These are phyloP conservation scores for Oikopleura albicans DNA, from an alignment of 23 tunicate species.

Conservation along the genomic window DNA sequence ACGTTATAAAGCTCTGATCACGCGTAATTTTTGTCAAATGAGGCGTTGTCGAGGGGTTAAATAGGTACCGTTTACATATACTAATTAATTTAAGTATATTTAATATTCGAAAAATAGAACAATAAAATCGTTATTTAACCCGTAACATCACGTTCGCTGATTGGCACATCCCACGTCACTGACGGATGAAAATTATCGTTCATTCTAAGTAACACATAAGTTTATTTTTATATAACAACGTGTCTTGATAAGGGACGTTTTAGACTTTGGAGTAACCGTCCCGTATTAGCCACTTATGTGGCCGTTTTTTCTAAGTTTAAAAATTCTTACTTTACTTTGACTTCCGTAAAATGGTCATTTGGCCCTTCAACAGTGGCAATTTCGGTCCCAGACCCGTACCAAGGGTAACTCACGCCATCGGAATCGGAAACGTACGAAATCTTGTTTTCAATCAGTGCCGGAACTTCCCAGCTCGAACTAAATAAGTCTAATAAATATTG, in stretches of 20 bases:
- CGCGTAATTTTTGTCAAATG: not conserved
- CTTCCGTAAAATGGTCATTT: conserved; percentile 39
- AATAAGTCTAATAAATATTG: conserved; percentile 9
- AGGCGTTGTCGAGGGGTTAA: not conserved
- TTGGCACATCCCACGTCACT: conserved; percentile 98
- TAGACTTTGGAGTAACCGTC: too few species aligned
- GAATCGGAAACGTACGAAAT: conserved; percentile 90
- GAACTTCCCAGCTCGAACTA: conserved; percentile 99
- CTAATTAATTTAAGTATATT: not conserved
- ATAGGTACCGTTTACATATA: not conserved
- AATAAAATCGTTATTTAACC: not conserved
- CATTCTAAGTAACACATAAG: conserved; percentile 35
- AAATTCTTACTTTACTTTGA: conserved; percentile 49
- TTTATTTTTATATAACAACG: not conserved
- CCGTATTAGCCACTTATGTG: too few species aligned
- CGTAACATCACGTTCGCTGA: conserved; percentile 50
- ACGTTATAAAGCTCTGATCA: conserved; percentile 81
- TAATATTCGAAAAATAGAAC: too few species aligned
- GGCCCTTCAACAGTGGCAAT: conserved; percentile 98
- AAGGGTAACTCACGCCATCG: conserved; percentile 94
- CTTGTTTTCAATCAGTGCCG: conserved; percentile 58
- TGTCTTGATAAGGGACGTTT: not conserved
- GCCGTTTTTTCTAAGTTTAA: too few species aligned
- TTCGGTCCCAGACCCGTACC: conserved; percentile 98
- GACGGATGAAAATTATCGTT: conserved; percentile 99